Evolutionary conservation across 2,113 vertebrate genomes (phyloP).

Genomic region (Tautogolabrus adspersus): DNA sequence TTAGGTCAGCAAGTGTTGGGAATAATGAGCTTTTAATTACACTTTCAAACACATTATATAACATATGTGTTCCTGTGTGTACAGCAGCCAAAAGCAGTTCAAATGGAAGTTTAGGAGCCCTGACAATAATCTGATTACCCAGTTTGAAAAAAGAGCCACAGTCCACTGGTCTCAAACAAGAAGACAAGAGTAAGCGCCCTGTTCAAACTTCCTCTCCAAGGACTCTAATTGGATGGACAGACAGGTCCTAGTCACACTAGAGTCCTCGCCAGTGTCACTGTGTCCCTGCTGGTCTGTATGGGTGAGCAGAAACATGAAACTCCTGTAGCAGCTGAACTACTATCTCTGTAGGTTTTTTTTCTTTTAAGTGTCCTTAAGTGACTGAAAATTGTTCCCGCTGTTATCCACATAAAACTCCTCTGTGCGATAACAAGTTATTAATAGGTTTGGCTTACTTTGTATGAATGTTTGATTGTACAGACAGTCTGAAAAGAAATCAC

Average conservation of each 20-base stretch:
- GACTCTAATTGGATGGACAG: constrained; percentile 39
- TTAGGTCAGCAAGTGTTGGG: constrained; percentile 41
- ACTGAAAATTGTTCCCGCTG: constrained; percentile 20
- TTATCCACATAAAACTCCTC: constrained; percentile 41
- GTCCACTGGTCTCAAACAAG: constrained; percentile 58
- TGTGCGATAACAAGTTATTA: constrained; percentile 60
- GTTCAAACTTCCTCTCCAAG: constrained; percentile 39
- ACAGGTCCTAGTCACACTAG: constrained; percentile 28
- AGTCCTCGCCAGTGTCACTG: constrained; percentile 10
- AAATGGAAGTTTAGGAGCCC: constrained; percentile 29
- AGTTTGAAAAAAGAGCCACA: constrained; percentile 51
- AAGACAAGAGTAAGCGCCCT: constrained; percentile 43
- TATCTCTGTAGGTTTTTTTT: background rate
- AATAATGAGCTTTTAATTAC: constrained; percentile 63
- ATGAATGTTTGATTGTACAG: constrained; percentile 66
- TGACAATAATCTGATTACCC: constrained; percentile 59
- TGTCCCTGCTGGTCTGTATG: constrained; percentile 9
- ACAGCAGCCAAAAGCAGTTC: constrained; percentile 45
- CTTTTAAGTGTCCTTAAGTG: constrained; percentile 16
- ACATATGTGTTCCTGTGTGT: constrained; percentile 26
- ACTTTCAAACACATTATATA: constrained; percentile 62
- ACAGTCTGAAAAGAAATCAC: constrained; percentile 2
- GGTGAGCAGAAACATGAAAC: constrained; percentile 28
- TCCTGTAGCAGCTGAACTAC: background rate
- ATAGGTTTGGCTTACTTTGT: constrained; percentile 47